A percentile compares a stretch with the other conserved stretches of the same genome.
These are phyloP conservation scores for Galeopsomyia nigrocyanea DNA, from an alignment of 2,888 invertebrate genomes.

Conservation along the genomic window DNA sequence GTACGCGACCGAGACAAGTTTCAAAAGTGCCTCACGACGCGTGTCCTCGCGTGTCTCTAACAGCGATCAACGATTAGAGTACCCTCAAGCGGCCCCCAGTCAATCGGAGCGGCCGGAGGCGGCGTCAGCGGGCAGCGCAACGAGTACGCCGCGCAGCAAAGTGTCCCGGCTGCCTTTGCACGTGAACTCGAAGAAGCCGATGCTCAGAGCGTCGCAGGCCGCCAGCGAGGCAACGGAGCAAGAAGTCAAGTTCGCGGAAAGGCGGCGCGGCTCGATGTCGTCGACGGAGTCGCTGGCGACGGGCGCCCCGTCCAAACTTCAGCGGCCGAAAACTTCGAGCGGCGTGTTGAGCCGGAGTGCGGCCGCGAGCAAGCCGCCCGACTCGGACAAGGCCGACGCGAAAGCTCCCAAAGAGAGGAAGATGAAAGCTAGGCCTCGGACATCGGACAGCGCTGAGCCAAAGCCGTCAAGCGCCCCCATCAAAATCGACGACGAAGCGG, in stretches of 20 bases:
- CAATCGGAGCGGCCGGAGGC: no score
- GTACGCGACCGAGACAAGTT: no score
- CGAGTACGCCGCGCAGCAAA: background rate
- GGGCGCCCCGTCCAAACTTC: conserved; percentile 23
- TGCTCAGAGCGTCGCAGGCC: background rate
- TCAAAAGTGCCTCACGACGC: no score
- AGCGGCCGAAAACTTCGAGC: conserved; percentile 40
- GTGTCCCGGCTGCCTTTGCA: conserved; percentile 25
- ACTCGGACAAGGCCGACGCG: background rate
- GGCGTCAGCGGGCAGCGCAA: background rate
- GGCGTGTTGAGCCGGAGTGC: background rate
- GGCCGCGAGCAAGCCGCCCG: background rate
- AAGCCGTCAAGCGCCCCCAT: background rate
- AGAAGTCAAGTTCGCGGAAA: background rate
- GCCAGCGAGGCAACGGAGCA: background rate
- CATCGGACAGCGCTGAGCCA: conserved; percentile 1
- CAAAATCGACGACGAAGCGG: background rate
- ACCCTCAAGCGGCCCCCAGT: no score
- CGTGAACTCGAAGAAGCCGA: conserved; percentile 27
- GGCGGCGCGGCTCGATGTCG: background rate
- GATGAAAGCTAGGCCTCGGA: background rate
- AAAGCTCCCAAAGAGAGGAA: background rate
- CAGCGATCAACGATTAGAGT: no score
- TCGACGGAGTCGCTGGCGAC: conserved; percentile 39
- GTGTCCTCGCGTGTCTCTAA: no score